These are phyloP conservation scores for Zosterops borbonicus DNA, from an alignment of 2,113 vertebrate species.

Conservation along the genomic window DNA sequence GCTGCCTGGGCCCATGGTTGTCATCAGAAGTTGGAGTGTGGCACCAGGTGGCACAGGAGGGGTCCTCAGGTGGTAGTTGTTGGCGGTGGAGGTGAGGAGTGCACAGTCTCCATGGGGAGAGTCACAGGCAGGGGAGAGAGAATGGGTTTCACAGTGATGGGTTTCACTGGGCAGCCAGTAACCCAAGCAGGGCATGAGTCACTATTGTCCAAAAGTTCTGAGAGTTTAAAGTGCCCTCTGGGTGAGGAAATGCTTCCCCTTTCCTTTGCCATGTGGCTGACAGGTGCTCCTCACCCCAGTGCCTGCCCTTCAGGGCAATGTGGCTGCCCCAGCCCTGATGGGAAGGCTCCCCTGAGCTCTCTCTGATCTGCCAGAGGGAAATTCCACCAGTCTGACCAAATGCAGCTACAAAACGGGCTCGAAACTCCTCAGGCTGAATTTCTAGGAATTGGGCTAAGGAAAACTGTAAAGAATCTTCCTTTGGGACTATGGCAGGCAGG, in stretches of 20 bases:
- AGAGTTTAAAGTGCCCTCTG: background rate
- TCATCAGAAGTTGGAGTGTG: background rate
- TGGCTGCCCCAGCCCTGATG: background rate
- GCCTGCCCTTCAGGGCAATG: rapidly evolving
- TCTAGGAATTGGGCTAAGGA: background rate
- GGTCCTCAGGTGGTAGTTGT: background rate
- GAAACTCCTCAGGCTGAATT: background rate
- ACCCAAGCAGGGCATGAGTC: background rate
- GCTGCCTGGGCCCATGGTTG: background rate
- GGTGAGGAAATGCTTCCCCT: background rate
- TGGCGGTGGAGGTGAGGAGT: background rate
- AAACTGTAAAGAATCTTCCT: background rate
- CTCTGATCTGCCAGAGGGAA: background rate
- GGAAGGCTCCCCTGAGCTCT: background rate
- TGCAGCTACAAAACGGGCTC: background rate
- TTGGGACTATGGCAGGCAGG: background rate
- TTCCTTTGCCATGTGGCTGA: background rate
- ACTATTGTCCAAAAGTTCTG: background rate
- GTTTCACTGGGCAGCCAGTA: background rate
- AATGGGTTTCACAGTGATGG: background rate
- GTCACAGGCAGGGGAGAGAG: background rate
- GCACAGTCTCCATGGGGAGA: no score
- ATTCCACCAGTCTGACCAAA: background rate
- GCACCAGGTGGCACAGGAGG: background rate
- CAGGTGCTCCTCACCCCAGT: background rate